Conservation (phyloP, 2,888 invertebrate genomes). For the Caenorhabditis becei region DNA sequence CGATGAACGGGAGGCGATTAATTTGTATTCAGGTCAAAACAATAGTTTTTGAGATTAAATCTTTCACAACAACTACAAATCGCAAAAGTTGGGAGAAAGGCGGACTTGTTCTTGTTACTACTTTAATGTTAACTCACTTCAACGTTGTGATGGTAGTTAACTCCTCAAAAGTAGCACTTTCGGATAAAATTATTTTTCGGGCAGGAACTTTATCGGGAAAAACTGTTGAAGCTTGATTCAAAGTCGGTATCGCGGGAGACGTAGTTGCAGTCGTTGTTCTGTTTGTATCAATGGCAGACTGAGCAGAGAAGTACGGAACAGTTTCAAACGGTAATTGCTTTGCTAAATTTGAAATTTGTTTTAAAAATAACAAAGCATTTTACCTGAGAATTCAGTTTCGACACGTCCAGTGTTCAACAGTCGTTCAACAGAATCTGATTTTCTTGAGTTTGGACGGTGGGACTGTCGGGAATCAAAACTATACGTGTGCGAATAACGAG, state of each 20-base stretch:
- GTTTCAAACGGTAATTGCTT: constrained; percentile 18
- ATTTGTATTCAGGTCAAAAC: constrained; percentile 28
- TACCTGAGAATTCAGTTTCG: constrained; percentile 73
- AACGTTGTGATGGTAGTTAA: constrained; percentile 58
- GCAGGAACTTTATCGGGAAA: constrained; percentile 38
- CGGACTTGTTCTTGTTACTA: background rate
- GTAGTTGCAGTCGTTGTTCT: constrained; percentile 20
- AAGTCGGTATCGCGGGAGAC: constrained; percentile 18
- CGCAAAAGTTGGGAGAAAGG: background rate
- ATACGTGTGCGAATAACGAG: constrained; percentile 31
- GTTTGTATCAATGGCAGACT: constrained; percentile 35
- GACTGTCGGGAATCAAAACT: constrained; percentile 22
- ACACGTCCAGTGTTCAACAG: constrained; percentile 48
- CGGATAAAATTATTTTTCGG: constrained; percentile 54
- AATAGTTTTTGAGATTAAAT: constrained; percentile 36
- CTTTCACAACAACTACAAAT: background rate
- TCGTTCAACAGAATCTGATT: constrained; percentile 56
- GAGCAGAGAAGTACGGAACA: constrained; percentile 55
- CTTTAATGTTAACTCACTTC: constrained; percentile 16
- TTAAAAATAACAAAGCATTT: background rate
- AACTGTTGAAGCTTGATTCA: constrained; percentile 35
- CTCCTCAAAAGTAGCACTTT: constrained; percentile 64
- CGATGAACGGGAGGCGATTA: background rate
- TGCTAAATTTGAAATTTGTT: constrained; percentile 12
- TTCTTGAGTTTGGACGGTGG: constrained; percentile 3